Conservation (phyloP, 2,113 vertebrate species). For the Xenus cinereus region DNA sequence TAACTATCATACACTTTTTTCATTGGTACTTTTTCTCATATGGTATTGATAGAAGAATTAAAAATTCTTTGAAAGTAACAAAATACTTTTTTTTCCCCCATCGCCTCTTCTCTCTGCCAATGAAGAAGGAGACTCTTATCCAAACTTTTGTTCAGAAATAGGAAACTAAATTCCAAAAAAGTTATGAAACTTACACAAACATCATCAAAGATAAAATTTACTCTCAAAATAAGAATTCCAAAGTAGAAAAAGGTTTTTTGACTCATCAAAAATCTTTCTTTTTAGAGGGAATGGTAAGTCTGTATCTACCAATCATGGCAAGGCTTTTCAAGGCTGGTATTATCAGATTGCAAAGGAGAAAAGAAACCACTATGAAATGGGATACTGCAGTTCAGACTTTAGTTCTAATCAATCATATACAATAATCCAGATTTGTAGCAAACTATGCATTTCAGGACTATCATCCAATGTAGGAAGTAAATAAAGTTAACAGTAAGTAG, state of each 20-base stretch:
- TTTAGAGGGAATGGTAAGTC: not conserved
- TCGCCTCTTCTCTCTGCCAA: accelerated
- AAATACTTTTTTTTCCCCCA: accelerated
- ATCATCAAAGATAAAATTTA: not conserved
- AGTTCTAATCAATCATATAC: not conserved
- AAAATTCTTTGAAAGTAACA: not conserved
- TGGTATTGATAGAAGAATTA: not conserved
- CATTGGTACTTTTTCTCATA: not conserved
- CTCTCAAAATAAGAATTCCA: not conserved
- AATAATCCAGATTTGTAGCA: not conserved
- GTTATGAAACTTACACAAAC: not conserved
- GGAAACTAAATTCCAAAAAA: not conserved
- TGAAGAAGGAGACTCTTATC: not conserved
- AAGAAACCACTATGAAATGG: not conserved
- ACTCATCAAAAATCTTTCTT: not conserved
- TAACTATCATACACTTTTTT: not conserved
- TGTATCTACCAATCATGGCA: accelerated
- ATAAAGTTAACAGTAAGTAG: not conserved
- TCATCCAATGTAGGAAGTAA: not conserved
- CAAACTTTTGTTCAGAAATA: not conserved
- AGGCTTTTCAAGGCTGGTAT: not conserved
- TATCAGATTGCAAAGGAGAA: not conserved
- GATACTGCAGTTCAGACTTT: not conserved
- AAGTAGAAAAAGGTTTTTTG: not conserved
- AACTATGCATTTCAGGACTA: not conserved